Percentiles rank a stretch among this genome's conserved stretches.
phyloP scores from a whole-genome alignment of 2,113 vertebrate species.

The Spea multiplicata region DNA sequence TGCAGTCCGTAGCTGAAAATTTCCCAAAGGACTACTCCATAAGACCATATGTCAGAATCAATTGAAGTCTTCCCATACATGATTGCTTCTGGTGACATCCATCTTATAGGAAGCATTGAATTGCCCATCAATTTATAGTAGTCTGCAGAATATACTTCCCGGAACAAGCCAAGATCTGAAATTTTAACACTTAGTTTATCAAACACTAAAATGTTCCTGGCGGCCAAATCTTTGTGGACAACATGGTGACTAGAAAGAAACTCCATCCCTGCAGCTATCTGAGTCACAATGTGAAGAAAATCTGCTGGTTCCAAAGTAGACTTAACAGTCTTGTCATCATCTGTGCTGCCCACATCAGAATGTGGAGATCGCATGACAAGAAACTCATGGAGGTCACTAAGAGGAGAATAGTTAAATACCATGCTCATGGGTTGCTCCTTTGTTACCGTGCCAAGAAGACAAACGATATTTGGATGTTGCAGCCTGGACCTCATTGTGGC shows the following conservation, averaged over 20 bases:
- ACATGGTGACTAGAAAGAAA: conserved; percentile 89
- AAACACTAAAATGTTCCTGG: conserved; percentile 88
- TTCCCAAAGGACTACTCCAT: conserved; percentile 92
- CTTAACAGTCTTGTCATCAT: conserved; percentile 88
- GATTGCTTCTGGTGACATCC: conserved; percentile 97
- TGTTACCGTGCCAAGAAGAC: conserved; percentile 84
- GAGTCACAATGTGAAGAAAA: conserved; percentile 87
- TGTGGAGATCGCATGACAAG: conserved; percentile 92
- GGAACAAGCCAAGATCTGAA: conserved; percentile 88
- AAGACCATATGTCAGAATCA: conserved; percentile 97
- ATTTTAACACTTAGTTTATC: conserved; percentile 92
- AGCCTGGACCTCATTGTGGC: conserved; percentile 80
- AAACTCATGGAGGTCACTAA: conserved; percentile 92
- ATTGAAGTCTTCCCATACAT: conserved; percentile 88
- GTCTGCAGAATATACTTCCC: conserved; percentile 94
- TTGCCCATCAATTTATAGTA: conserved; percentile 88
- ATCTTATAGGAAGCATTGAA: conserved; percentile 86
- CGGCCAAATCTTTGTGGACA: conserved; percentile 92
- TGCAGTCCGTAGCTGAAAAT: conserved; percentile 95
- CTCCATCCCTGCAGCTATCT: conserved; percentile 95
- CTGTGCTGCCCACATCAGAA: conserved; percentile 90
- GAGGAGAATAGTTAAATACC: conserved; percentile 86
- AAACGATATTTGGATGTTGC: conserved; percentile 89
- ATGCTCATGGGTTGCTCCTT: conserved; percentile 93
- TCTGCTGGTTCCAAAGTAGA: conserved; percentile 89